Evolutionary conservation across 2,113 vertebrate species (phyloP).

Genomic region (Gymnobelideus leadbeateri): DNA sequence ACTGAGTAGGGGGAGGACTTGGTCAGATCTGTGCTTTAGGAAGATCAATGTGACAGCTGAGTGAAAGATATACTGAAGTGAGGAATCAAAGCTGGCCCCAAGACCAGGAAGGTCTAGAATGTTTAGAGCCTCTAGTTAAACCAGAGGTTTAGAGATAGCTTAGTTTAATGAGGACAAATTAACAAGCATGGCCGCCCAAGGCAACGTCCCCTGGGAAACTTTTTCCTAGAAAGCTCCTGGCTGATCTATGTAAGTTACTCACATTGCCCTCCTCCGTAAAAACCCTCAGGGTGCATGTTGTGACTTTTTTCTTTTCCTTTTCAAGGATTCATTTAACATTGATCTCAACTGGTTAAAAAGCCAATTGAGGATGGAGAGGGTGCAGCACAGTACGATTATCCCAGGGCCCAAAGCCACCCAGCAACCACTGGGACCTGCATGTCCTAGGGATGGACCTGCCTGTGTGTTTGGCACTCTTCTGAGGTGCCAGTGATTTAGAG

Average conservation of each 20-base stretch:
- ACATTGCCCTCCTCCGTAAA: not conserved
- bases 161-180: not conserved
- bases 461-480: not conserved
- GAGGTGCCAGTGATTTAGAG: not conserved
- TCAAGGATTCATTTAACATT: not conserved
- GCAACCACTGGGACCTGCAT: not conserved
- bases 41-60: too few relatives aligned
- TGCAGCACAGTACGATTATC: not conserved
- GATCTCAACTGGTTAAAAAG: not conserved
- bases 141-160: not conserved
- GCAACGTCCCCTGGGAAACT: not conserved
- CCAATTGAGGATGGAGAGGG: not conserved
- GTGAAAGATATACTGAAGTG: not conserved
- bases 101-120: not conserved
- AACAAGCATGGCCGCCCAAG: not conserved
- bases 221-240: not conserved
- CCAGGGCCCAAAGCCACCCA: not conserved
- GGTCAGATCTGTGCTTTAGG: too few relatives aligned
- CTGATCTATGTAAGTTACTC: not conserved
- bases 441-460: not conserved
- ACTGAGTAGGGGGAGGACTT: too few relatives aligned
- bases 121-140: not conserved
- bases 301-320: not conserved
- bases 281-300: not conserved
- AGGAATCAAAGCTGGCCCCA: not conserved